These are phyloP conservation scores for Ctenoplectra terminalis DNA, from an alignment of 1,140 invertebrate species.

Conservation along the genomic window DNA sequence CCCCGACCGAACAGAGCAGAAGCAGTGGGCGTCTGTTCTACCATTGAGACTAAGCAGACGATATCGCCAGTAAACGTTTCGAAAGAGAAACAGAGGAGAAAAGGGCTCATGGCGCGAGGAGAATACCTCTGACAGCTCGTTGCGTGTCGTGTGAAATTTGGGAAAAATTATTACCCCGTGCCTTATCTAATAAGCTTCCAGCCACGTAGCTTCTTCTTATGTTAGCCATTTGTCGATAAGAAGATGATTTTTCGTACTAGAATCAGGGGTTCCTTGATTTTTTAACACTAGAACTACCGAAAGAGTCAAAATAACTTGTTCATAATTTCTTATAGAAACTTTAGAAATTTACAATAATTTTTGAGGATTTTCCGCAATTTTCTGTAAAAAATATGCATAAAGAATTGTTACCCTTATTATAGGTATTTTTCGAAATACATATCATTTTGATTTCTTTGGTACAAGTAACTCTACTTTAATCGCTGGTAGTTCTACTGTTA, in stretches of 20 bases:
- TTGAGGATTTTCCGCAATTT: no score
- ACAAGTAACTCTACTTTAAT: no score
- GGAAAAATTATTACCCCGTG: constrained; percentile 26
- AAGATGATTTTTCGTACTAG: neutral
- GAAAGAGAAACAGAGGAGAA: constrained; percentile 20
- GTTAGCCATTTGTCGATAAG: neutral
- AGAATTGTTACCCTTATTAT: no score
- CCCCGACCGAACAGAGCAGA: constrained; percentile 54
- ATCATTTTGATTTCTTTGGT: no score
- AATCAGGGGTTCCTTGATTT: neutral
- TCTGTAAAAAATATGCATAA: no score
- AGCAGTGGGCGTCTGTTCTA: constrained; percentile 71
- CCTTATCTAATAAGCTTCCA: constrained; percentile 7
- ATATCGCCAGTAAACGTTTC: constrained; percentile 54
- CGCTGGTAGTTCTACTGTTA: no score
- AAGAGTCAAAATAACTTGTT: no score
- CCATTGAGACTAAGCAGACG: constrained; percentile 73
- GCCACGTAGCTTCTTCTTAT: neutral
- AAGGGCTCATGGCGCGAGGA: neutral
- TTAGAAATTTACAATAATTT: no score
- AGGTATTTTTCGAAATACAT: no score
- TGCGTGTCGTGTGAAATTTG: constrained; percentile 36
- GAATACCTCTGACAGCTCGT: constrained; percentile 15
- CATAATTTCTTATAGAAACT: no score
- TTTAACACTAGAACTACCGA: no score